A percentile compares a stretch with the other conserved stretches of the same genome.
These are phyloP conservation scores for Erebia epiphron DNA, from an alignment of 2,888 invertebrate species.

Conservation along the genomic window DNA sequence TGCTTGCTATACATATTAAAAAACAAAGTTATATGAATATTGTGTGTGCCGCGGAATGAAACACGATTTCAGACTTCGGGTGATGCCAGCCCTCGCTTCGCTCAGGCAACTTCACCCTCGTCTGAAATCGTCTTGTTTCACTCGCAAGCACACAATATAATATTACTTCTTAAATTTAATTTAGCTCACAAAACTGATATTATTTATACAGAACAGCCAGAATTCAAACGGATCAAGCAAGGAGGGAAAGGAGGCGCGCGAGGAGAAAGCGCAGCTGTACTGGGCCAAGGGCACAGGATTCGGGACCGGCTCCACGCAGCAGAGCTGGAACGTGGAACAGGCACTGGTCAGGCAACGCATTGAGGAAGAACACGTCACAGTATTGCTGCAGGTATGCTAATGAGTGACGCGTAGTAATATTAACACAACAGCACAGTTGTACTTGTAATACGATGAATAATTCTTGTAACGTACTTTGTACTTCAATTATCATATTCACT, in stretches of 20 bases:
- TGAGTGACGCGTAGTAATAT: too few relatives aligned
- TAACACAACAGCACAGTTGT: constrained; percentile 83
- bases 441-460: constrained; percentile 68
- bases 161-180: neutral
- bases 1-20: too few relatives aligned
- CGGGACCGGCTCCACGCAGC: constrained; percentile 97
- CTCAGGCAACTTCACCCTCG: too few relatives aligned
- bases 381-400: constrained; percentile 84
- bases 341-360: constrained; percentile 94
- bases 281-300: constrained; percentile 99
- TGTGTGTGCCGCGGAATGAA: too few relatives aligned
- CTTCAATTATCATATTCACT: too few relatives aligned
- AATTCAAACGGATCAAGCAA: constrained; percentile 71
- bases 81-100: too few relatives aligned
- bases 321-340: constrained; percentile 98
- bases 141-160: too few relatives aligned
- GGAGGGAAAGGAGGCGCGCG: constrained; percentile 71
- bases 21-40: too few relatives aligned
- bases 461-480: too few relatives aligned
- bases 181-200: neutral
- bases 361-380: constrained; percentile 97
- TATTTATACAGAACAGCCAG: constrained; percentile 64
- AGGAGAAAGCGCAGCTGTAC: constrained; percentile 87
- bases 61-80: too few relatives aligned
- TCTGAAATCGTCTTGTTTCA: too few relatives aligned